phyloP scores from a whole-genome alignment of 2,888 invertebrate genomes.

The Drosophila rellima region DNA sequence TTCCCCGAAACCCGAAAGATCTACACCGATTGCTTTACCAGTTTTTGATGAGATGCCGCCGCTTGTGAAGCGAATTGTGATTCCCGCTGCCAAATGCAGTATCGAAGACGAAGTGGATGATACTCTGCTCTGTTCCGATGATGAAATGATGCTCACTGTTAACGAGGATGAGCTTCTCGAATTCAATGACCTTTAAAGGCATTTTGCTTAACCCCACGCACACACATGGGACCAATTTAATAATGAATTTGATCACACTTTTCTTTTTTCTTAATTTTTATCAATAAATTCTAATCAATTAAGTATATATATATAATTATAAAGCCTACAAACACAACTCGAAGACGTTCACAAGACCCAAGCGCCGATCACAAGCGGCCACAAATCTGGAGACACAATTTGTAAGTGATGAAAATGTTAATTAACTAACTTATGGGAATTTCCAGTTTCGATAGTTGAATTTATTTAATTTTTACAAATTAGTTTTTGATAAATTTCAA shows the following conservation, averaged over 20 bases:
- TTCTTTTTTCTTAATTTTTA: not conserved
- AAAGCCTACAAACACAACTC: conserved; percentile 84
- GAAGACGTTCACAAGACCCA: conserved; percentile 85
- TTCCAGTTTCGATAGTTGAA: too few relatives aligned
- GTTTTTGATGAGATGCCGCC: conserved; percentile 10
- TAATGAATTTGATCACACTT: not conserved
- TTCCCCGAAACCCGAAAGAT: not conserved
- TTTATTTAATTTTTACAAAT: not conserved
- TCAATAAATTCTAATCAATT: conserved; percentile 8
- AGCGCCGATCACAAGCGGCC: conserved; percentile 76
- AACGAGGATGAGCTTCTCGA: conserved; percentile 41
- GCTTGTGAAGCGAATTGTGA: conserved; percentile 8
- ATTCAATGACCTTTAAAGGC: conserved; percentile 6
- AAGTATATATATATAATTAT: conserved; percentile 9
- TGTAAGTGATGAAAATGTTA: conserved; percentile 69
- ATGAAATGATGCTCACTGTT: conserved; percentile 31
- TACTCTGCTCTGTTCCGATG: conserved; percentile 17
- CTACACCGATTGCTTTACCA: not conserved
- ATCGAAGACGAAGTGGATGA: conserved; percentile 34
- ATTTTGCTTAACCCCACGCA: not conserved
- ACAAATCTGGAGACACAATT: conserved; percentile 83
- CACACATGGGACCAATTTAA: too few relatives aligned
- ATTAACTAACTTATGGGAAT: not conserved
- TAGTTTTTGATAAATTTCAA: too few relatives aligned
- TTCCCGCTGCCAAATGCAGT: too few relatives aligned